Evolutionary conservation across 2,797 vertebrate species (phyloP).

Genomic region (Schizopygopsis pylzovi): DNA sequence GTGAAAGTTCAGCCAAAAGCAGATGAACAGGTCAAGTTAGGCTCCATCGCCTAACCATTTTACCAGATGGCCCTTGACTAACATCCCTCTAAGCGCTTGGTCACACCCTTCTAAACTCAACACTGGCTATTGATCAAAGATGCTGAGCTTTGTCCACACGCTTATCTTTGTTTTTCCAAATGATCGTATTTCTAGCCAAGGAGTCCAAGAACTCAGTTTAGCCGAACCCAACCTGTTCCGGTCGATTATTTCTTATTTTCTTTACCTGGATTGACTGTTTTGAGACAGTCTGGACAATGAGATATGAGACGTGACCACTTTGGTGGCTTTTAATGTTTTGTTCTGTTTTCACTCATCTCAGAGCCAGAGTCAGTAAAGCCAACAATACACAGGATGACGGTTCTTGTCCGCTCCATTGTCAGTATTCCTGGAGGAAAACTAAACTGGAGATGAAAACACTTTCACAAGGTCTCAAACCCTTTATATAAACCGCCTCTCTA

Average conservation of each 20-base stretch:
- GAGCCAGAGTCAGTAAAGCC: constrained; percentile 2
- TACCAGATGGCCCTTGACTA: constrained; percentile 5
- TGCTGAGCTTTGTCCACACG: constrained; percentile 49
- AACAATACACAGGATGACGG: constrained; percentile 66
- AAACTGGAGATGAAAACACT: constrained; percentile 26
- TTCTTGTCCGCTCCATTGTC: constrained; percentile 65
- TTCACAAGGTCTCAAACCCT: neutral
- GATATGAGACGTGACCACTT: neutral
- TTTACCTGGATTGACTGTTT: constrained; percentile 43
- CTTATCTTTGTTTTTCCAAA: constrained; percentile 59
- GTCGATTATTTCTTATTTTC: constrained; percentile 42
- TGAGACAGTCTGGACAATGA: constrained; percentile 35
- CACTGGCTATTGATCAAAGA: constrained; percentile 55
- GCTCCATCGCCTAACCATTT: constrained; percentile 11
- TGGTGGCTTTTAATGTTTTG: constrained; percentile 23
- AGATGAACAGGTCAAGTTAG: constrained; percentile 10
- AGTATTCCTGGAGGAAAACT: constrained; percentile 51
- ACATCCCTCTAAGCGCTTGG: constrained; percentile 22
- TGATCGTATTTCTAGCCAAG: constrained; percentile 37
- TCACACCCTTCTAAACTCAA: constrained; percentile 46
- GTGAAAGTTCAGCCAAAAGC: neutral
- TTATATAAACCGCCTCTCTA: constrained; percentile 34
- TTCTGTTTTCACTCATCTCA: neutral
- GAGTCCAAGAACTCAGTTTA: constrained; percentile 34
- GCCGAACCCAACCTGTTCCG: constrained; percentile 26